These are phyloP conservation scores for Nasonia longicornis DNA, from an alignment of 1,140 invertebrate genomes.

Conservation along the genomic window DNA sequence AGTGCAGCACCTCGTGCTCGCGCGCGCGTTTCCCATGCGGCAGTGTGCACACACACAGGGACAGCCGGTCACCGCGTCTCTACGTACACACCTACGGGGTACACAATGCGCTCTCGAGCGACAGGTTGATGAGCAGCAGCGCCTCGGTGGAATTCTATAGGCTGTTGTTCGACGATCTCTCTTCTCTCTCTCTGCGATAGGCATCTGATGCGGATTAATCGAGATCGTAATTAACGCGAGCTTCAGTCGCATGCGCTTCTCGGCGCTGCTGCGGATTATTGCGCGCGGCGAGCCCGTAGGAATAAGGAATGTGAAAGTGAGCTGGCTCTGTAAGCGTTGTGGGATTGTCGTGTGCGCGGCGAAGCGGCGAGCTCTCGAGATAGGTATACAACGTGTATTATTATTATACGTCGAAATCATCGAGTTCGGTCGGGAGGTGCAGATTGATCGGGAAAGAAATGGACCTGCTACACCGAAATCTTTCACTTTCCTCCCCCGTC, in stretches of 20 bases:
- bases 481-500: conserved; percentile 19
- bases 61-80: neutral
- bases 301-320: neutral
- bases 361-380: too few relatives aligned
- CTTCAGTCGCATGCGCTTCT: conserved; percentile 6
- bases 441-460: too few relatives aligned
- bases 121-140: conserved; percentile 9
- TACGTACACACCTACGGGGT: neutral
- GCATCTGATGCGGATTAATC: conserved; percentile 35
- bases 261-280: neutral
- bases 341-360: neutral
- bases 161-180: neutral
- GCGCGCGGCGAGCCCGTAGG: neutral
- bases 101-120: neutral
- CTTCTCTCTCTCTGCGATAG: neutral
- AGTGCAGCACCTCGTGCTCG: neutral
- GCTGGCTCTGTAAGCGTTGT: neutral
- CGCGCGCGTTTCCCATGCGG: neutral
- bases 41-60: too few relatives aligned
- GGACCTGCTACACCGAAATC: neutral
- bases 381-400: too few relatives aligned
- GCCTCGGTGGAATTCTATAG: conserved; percentile 11
- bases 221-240: conserved; percentile 37
- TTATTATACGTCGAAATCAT: too few relatives aligned
- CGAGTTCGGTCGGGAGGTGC: too few relatives aligned